Base-by-base conservation (phyloP, 37 sponge, comb jelly and placozoan species). In the Crambe crambe region DNA sequence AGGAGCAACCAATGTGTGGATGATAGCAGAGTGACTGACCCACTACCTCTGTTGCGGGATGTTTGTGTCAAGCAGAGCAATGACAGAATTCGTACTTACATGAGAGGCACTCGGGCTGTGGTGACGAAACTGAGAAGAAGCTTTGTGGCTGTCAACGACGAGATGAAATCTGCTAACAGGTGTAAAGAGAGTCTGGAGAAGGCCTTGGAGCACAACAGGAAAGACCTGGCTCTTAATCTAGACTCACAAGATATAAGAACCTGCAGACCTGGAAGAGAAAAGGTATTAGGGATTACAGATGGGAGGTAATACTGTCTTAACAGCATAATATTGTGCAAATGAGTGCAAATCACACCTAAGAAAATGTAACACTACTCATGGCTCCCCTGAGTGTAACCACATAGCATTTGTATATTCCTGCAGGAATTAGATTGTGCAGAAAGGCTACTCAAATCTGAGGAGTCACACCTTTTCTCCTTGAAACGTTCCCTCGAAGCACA, bases 191-290 rank as follows among this genome's bases (percentile, higher is more conserved):
- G 65, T 0, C 66, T 92, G 25, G 89, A 92, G 83, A 92, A 78
- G 42, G 80, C 89, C 29, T 70, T 92, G 75, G 92, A 92, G 74
- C 85, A 92, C 81, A 75, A 70, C 57, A 44, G 89, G 40, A 92
- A 92, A 39, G 89, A 92, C 42, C 35, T 90, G 31, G 77, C 39
- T 0, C 79, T 86, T 29, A 91, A 83, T 56, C 75, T 30, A 29
- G 62, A 91, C 35, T 83, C 86, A 2, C 32, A 40, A 27, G 40
- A 57, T 22, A 26, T 90, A 32, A 68, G 91, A 40, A 61, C 41
- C 38, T 44, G n/a, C 39, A 82, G 87, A 51, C 87, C 91, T 20
- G 23, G 37, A 23, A 82, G 84, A 83, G 91, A 90, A 78, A 81
- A 90, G 87, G 91, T 90, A 54, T 1, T 47, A 15, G 12, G 10